These are phyloP conservation scores for Amniataba percoides DNA, from an alignment of 2,797 vertebrate genomes.

Conservation along the genomic window DNA sequence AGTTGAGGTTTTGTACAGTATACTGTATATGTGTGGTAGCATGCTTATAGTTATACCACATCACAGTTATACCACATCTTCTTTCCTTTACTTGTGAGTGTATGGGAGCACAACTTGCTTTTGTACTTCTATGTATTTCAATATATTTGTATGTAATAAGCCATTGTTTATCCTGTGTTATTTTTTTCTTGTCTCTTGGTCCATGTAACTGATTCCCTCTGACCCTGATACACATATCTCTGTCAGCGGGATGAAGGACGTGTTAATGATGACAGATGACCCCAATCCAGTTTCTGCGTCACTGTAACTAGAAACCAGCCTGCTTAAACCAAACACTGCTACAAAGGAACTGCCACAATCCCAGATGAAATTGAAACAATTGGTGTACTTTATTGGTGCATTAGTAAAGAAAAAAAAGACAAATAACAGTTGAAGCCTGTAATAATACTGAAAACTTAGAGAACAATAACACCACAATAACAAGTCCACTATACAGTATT, in stretches of 20 bases:
- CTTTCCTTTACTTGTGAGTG: constrained; percentile 4
- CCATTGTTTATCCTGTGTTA: constrained; percentile 8
- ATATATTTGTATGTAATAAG: not conserved
- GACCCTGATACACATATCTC: constrained; percentile 33
- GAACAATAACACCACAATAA: no score
- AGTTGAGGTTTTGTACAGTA: not conserved
- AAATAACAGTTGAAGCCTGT: not conserved
- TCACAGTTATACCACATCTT: constrained; percentile 2
- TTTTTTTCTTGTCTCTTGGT: constrained; percentile 6
- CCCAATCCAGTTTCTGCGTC: constrained; percentile 40
- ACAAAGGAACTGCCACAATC: not conserved
- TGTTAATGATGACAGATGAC: constrained; percentile 24
- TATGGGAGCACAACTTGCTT: not conserved
- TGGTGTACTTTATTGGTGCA: not conserved
- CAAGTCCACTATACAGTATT: no score
- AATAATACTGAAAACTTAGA: no score
- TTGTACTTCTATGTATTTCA: not conserved
- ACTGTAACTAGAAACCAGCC: constrained; percentile 43
- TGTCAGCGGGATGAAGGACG: constrained; percentile 47
- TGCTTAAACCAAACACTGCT: constrained; percentile 6
- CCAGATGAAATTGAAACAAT: constrained; percentile 1
- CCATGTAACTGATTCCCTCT: constrained; percentile 7
- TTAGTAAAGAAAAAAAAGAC: not conserved
- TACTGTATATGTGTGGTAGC: constrained; percentile 29
- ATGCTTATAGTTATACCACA: constrained; percentile 15